A percentile compares a stretch with the other conserved stretches of the same genome.
These are phyloP conservation scores for Phaedon cochleariae DNA, from an alignment of 2,888 invertebrate species.

Conservation along the genomic window DNA sequence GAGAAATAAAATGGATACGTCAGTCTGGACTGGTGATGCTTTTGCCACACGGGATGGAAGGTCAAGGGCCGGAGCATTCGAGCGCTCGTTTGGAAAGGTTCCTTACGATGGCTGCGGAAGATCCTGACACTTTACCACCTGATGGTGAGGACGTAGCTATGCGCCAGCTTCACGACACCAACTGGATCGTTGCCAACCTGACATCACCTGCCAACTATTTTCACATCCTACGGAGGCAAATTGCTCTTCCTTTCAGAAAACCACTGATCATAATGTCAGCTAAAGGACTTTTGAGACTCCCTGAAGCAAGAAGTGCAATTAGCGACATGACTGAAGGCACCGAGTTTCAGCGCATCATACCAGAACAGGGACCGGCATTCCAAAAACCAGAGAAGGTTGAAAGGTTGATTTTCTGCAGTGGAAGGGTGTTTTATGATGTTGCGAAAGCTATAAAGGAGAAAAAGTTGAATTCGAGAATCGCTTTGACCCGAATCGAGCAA, in stretches of 20 bases:
- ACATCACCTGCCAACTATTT: conserved; percentile 96
- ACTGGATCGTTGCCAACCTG: conserved; percentile 96
- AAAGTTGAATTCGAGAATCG: conserved; percentile 76
- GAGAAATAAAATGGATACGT: conserved; percentile 97
- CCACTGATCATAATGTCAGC: conserved; percentile 96
- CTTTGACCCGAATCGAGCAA: conserved; percentile 85
- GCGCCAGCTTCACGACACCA: conserved; percentile 94
- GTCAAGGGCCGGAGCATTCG: conserved; percentile 93
- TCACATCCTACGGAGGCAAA: conserved; percentile 94
- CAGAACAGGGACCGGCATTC: conserved; percentile 76
- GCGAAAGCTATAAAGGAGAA: conserved; percentile 77
- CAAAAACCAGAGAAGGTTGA: conserved; percentile 73
- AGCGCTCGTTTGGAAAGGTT: conserved; percentile 88
- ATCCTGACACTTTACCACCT: conserved; percentile 93
- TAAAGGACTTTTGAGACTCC: conserved; percentile 93
- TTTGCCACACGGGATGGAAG: conserved; percentile 98
- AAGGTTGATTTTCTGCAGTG: conserved; percentile 86
- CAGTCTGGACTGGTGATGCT: conserved; percentile 95
- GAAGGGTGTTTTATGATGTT: conserved; percentile 93
- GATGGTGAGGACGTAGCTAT: conserved; percentile 84
- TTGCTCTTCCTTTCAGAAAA: conserved; percentile 94
- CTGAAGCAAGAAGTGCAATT: conserved; percentile 91
- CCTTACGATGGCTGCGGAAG: conserved; percentile 95
- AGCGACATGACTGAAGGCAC: conserved; percentile 89
- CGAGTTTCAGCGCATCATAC: conserved; percentile 79